phyloP scores from a whole-genome alignment of 92 coral and sea anemone species.

The Bergia sp. region DNA sequence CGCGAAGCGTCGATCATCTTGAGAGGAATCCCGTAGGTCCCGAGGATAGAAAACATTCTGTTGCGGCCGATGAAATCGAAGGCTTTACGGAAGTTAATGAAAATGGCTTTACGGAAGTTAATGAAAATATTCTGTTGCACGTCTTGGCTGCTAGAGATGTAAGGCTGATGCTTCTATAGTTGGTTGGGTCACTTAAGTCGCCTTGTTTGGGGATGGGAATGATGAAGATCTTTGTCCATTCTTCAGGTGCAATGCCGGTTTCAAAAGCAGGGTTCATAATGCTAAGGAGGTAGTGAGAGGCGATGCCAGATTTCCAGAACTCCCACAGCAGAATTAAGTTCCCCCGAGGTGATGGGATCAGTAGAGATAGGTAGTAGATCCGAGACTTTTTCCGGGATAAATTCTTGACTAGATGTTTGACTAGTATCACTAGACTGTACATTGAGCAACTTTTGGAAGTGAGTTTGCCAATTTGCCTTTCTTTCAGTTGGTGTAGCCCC shows the following conservation, averaged over 20 bases:
- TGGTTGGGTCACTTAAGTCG: too few species aligned
- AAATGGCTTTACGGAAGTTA: background rate
- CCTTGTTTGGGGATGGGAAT: background rate
- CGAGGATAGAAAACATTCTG: background rate
- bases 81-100: background rate
- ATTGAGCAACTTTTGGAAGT: slow-evolving; percentile 16
- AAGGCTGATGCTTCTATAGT: background rate
- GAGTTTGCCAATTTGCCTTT: background rate
- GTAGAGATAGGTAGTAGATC: background rate
- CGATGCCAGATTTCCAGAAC: too few species aligned
- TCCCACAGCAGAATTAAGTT: background rate
- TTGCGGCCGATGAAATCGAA: too few species aligned
- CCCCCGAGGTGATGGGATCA: background rate
- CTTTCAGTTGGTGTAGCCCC: background rate
- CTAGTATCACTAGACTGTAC: background rate
- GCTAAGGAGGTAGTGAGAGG: too few species aligned
- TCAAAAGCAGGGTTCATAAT: slow-evolving; percentile 1
- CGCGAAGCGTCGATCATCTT: background rate
- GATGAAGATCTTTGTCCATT: background rate
- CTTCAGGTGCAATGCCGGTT: slow-evolving; percentile 15
- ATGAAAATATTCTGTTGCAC: background rate
- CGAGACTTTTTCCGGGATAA: background rate
- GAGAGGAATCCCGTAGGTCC: background rate
- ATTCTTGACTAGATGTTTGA: background rate
- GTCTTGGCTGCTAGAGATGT: background rate